Evolutionary conservation across 2,113 vertebrate genomes (phyloP).

Genomic region (Cottus gobio): DNA sequence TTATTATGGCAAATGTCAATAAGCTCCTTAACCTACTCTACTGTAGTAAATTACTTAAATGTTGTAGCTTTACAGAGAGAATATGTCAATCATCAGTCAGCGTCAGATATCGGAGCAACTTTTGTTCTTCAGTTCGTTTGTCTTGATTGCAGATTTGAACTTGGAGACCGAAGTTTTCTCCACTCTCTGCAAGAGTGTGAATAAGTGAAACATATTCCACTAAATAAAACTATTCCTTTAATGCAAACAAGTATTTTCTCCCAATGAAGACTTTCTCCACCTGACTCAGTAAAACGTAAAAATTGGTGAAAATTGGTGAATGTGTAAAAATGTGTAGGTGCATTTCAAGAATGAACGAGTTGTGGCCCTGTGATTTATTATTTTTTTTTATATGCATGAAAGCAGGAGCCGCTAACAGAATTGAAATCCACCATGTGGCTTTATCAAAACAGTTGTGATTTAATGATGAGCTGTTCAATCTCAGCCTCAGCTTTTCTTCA

Average conservation of each 20-base stretch:
- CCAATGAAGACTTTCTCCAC: not conserved
- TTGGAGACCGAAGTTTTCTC: not conserved
- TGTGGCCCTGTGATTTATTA: too few species aligned
- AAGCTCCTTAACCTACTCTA: not conserved
- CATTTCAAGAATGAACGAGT: too few species aligned
- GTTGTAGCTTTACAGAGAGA: not conserved
- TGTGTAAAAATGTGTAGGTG: too few species aligned
- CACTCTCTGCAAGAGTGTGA: not conserved
- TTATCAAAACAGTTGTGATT: not conserved
- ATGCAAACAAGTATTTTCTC: not conserved
- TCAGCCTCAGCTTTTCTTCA: not conserved
- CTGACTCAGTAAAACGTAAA: not conserved
- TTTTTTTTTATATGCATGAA: not conserved
- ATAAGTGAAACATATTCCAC: not conserved
- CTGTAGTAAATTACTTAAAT: not conserved
- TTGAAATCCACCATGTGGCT: not conserved
- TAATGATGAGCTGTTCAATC: not conserved
- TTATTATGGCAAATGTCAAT: not conserved
- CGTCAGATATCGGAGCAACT: not conserved
- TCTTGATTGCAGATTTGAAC: not conserved
- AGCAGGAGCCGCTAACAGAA: not conserved
- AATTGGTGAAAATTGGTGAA: not conserved
- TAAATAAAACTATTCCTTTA: not conserved
- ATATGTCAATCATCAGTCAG: not conserved
- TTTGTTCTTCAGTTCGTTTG: not conserved